Percentiles rank a stretch among this genome's conserved stretches.
These are phyloP conservation scores for Hyperoodon ampullatus DNA, from an alignment of 2,113 vertebrate genomes.

Conservation along the genomic window DNA sequence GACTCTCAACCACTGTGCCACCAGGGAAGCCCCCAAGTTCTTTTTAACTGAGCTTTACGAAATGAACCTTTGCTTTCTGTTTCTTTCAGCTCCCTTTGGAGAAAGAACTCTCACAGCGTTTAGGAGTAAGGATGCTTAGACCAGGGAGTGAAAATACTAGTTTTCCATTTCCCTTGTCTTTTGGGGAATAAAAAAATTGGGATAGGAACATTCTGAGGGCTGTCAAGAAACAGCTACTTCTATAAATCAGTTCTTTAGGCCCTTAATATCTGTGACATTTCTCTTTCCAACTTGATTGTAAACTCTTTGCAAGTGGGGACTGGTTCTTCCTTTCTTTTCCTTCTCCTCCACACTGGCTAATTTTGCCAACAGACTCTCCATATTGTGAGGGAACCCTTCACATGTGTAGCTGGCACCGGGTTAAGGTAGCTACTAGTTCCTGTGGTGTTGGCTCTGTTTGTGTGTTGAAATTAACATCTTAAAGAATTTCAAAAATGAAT, in stretches of 20 bases:
- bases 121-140: background rate
- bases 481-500: background rate
- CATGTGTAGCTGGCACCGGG: fast-evolving
- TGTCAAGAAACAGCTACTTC: slow-evolving; percentile 51
- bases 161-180: slow-evolving; percentile 40
- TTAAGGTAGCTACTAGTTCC: background rate
- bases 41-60: slow-evolving; percentile 20
- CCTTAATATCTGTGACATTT: slow-evolving; percentile 48
- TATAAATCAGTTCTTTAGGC: slow-evolving; percentile 37
- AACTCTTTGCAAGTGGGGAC: background rate
- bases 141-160: background rate
- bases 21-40: background rate
- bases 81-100: background rate
- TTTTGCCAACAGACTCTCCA: background rate
- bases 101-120: background rate
- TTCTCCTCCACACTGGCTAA: background rate
- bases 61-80: background rate
- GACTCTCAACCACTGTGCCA: too few relatives aligned
- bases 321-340: background rate
- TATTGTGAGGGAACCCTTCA: background rate
- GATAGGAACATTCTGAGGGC: background rate
- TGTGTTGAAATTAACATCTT: background rate
- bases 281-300: slow-evolving; percentile 3
- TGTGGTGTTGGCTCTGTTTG: background rate
- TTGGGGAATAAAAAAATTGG: slow-evolving; percentile 36